A percentile compares a stretch with the other conserved stretches of the same genome.
Evolutionary conservation across 1,140 invertebrate species (phyloP).

Genomic region (Drosophila tristis): DNA sequence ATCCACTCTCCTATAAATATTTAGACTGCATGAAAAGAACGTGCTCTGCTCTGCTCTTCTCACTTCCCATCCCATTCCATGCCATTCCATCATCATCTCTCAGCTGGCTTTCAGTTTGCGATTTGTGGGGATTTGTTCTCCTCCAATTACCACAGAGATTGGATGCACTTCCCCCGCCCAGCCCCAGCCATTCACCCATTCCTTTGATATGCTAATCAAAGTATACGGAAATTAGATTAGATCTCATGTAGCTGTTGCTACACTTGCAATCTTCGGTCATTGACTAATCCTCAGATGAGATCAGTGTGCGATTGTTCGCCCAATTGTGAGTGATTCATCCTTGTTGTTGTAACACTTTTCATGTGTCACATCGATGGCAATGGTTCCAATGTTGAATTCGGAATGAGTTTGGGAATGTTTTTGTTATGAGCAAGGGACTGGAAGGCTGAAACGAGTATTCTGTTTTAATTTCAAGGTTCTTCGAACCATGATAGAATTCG

Average conservation of each 20-base stretch:
- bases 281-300: slow-evolving; percentile 14
- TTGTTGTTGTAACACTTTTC: neutral
- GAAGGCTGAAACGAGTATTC: neutral
- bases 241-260: neutral
- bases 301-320: neutral
- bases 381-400: neutral
- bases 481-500: neutral
- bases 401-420: neutral
- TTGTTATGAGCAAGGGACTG: too few species aligned
- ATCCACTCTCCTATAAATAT: slow-evolving; percentile 34
- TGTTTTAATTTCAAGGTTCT: neutral
- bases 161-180: slow-evolving; percentile 1
- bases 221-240: slow-evolving; percentile 19
- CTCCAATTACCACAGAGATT: slow-evolving; percentile 16
- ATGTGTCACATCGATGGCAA: slow-evolving; percentile 33
- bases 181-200: neutral
- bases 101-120: slow-evolving; percentile 26
- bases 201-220: slow-evolving; percentile 32
- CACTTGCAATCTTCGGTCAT: slow-evolving; percentile 1
- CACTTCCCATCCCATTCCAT: slow-evolving; percentile 1
- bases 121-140: slow-evolving; percentile 36
- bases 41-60: slow-evolving; percentile 8
- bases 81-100: slow-evolving; percentile 16
- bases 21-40: slow-evolving; percentile 24
- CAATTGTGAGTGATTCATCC: slow-evolving; percentile 32